These are phyloP conservation scores for Xerus inauris DNA, from an alignment of 2,113 vertebrate genomes.

Conservation along the genomic window DNA sequence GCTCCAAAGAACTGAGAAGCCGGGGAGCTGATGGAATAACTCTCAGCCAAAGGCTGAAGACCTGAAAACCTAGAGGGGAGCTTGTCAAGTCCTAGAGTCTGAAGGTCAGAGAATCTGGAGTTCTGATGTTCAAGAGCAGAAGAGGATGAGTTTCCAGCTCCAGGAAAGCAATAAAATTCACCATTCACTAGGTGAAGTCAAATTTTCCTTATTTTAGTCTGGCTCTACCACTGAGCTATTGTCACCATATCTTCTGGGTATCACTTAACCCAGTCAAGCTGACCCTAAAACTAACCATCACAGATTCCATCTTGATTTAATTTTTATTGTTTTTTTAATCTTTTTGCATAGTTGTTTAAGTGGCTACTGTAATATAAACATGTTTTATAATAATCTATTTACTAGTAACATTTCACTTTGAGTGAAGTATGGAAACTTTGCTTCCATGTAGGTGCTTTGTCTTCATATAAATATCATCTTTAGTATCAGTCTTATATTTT, in stretches of 20 bases:
- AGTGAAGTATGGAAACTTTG: neutral
- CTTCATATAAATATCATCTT: slow-evolving; percentile 14
- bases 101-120: neutral
- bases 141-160: neutral
- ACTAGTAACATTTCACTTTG: neutral
- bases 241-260: neutral
- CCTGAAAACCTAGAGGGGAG: neutral
- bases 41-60: neutral
- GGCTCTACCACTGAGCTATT: neutral
- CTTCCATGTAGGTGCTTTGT: slow-evolving; percentile 14
- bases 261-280: neutral
- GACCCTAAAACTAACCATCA: neutral
- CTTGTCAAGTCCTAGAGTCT: neutral
- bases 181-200: neutral
- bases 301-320: neutral
- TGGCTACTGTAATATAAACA: neutral
- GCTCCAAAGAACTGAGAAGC: neutral
- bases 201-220: neutral
- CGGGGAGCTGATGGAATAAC: neutral
- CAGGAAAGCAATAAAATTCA: slow-evolving; percentile 3
- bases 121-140: neutral
- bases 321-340: neutral
- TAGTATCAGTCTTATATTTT: slow-evolving; percentile 13
- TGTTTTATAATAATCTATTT: neutral
- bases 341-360: neutral